Conservation (phyloP, 2,888 invertebrate genomes). For the Lycophotia porphyrea region DNA sequence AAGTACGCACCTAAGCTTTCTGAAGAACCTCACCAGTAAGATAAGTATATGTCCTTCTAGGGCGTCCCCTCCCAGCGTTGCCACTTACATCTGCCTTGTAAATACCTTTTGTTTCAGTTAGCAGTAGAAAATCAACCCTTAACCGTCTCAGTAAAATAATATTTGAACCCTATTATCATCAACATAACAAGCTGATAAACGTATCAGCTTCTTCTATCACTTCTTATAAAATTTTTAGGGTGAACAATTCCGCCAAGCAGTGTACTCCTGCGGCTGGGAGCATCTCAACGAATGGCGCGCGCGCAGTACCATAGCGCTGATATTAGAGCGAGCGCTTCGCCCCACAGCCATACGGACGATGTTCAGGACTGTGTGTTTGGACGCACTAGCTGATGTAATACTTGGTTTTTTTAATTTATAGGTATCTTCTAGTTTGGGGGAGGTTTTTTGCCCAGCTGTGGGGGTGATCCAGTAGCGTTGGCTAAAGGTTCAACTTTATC, state of each 20-base stretch:
- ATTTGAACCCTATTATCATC: background rate
- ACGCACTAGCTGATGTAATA: conserved; percentile 69
- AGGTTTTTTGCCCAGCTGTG: too few species aligned
- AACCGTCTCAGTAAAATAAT: background rate
- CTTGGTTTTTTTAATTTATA: background rate
- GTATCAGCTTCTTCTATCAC: too few species aligned
- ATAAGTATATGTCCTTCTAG: too few species aligned
- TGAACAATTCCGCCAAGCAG: conserved; percentile 65
- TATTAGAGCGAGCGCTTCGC: conserved; percentile 61
- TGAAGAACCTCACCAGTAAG: too few species aligned
- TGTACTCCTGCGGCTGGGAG: conserved; percentile 76
- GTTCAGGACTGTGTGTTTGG: conserved; percentile 70
- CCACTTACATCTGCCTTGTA: too few species aligned
- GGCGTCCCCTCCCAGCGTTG: too few species aligned
- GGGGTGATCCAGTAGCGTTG: too few species aligned
- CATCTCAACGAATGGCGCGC: conserved; percentile 58
- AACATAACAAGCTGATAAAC: background rate
- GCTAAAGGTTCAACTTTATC: too few species aligned
- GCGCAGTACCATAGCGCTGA: conserved; percentile 63
- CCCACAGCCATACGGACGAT: conserved; percentile 71
- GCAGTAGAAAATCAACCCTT: background rate
- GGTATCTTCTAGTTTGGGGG: too few species aligned
- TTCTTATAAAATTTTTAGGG: conserved; percentile 57
- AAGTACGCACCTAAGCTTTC: too few species aligned
- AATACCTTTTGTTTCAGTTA: too few species aligned